These are phyloP conservation scores for Pelagia noctiluca DNA, from an alignment of 30 jellyfish, hydroid and myxozoan species.

Conservation along the genomic window DNA sequence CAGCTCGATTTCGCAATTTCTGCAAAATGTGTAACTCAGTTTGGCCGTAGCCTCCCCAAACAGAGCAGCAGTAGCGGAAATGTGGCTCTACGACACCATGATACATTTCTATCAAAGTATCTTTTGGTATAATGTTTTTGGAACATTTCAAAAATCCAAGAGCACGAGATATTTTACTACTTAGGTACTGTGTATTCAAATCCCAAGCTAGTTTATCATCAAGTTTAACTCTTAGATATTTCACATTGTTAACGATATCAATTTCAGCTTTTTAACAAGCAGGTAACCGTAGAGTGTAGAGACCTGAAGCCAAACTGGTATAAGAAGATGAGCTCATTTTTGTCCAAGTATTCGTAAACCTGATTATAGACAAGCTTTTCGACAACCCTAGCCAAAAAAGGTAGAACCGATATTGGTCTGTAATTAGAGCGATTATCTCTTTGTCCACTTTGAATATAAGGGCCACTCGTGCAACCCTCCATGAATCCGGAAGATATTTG, in stretches of 20 bases:
- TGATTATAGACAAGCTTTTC: conserved; percentile 14
- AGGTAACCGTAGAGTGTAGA: conserved; percentile 54
- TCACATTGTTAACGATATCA: conserved; percentile 9
- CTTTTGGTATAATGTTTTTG: conserved; percentile 18
- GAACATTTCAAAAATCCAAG: conserved; percentile 4
- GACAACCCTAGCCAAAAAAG: conserved; percentile 13
- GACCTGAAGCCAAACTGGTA: conserved; percentile 75
- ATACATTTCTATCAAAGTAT: conserved; percentile 14
- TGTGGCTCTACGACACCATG: conserved; percentile 20
- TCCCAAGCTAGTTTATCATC: conserved; percentile 22
- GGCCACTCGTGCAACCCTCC: conserved; percentile 17
- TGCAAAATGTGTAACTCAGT: conserved; percentile 6
- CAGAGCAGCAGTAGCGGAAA: conserved; percentile 31
- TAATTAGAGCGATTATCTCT: conserved; percentile 28
- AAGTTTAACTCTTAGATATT: conserved; percentile 12
- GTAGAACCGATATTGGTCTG: too few species aligned
- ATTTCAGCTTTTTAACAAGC: conserved; percentile 42
- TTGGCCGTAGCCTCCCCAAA: conserved; percentile 30
- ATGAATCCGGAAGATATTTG: conserved; percentile 25
- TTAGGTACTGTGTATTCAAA: conserved; percentile 3
- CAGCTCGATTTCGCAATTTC: conserved; percentile 10
- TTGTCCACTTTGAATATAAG: conserved; percentile 28
- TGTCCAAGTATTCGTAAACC: conserved; percentile 18
- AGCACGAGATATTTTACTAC: conserved; percentile 25
- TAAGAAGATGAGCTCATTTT: conserved; percentile 35